These are phyloP conservation scores for Dipodomys spectabilis DNA, from an alignment of 2,113 vertebrate species.

Conservation along the genomic window DNA sequence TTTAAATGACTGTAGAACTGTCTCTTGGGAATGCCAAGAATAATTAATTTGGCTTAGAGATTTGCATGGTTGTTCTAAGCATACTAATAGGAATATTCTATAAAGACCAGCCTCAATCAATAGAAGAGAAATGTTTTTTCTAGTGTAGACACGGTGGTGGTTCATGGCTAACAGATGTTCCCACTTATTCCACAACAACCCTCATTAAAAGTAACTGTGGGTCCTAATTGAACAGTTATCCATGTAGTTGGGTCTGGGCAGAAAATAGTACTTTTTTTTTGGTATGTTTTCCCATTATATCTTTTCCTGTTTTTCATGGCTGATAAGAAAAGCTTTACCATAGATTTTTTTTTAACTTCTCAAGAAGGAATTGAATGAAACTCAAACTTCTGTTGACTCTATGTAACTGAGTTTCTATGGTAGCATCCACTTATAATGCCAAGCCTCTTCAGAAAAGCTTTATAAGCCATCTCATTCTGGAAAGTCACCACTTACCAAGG, in stretches of 20 bases:
- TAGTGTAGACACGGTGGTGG: conserved; percentile 79
- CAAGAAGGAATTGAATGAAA: conserved; percentile 36
- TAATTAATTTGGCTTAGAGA: conserved; percentile 81
- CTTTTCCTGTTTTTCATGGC: conserved; percentile 42
- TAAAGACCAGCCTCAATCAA: conserved; percentile 71
- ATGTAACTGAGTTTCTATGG: neutral
- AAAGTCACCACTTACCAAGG: conserved; percentile 50
- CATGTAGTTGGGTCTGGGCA: conserved; percentile 62
- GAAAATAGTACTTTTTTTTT: conserved; percentile 61
- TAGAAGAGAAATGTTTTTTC: conserved; percentile 69
- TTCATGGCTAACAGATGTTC: conserved; percentile 82
- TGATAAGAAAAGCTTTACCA: conserved; percentile 44
- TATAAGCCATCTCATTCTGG: conserved; percentile 61
- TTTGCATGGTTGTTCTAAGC: conserved; percentile 71
- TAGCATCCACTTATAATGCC: conserved; percentile 29
- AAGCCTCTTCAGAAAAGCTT: conserved; percentile 41
- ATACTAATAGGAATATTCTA: conserved; percentile 54
- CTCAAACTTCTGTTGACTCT: conserved; percentile 28
- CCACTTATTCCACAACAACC: conserved; percentile 81
- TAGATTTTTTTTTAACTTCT: conserved; percentile 38
- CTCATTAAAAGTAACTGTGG: conserved; percentile 82
- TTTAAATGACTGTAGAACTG: conserved; percentile 39
- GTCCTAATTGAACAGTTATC: conserved; percentile 62
- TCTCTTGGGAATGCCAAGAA: conserved; percentile 77
- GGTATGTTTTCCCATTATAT: conserved; percentile 44